These are phyloP conservation scores for Galbula dea DNA, from an alignment of 2,113 vertebrate species.

Conservation along the genomic window DNA sequence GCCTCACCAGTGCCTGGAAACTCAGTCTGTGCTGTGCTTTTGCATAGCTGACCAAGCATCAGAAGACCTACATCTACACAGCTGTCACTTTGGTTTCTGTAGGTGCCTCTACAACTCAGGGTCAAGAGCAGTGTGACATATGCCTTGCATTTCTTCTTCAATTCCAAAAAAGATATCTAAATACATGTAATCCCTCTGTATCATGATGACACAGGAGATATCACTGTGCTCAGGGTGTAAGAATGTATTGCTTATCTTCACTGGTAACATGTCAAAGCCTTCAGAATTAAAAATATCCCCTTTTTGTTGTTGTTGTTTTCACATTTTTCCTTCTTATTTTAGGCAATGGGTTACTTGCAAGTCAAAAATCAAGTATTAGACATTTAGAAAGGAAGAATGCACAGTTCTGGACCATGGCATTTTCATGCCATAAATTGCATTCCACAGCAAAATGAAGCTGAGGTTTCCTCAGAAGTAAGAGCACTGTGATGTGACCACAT, in stretches of 20 bases:
- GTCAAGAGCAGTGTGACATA: not conserved
- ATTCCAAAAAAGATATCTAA: not conserved
- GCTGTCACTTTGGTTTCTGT: not conserved
- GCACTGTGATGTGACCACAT: not conserved
- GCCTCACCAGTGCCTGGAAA: too few species aligned
- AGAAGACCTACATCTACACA: not conserved
- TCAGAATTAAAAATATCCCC: not conserved
- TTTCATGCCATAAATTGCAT: not conserved
- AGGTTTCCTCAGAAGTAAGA: not conserved
- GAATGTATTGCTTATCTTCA: slow-evolving; percentile 2
- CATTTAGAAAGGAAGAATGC: not conserved
- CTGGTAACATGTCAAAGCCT: not conserved
- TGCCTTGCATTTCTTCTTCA: not conserved
- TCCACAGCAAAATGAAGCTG: slow-evolving; percentile 7
- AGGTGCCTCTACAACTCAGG: not conserved
- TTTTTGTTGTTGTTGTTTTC: too few species aligned
- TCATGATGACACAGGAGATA: slow-evolving; percentile 9
- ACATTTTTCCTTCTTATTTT: not conserved
- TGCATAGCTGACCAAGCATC: too few species aligned
- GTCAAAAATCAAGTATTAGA: not conserved
- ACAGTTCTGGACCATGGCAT: not conserved
- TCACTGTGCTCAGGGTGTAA: not conserved
- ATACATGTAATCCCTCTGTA: not conserved
- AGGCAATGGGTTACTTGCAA: not conserved
- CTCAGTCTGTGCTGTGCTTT: too few species aligned